Evolutionary conservation across 2,797 vertebrate genomes (phyloP), one percentile per base, ranked within the genome.

Genomic region (Pampus argenteus): DNA sequence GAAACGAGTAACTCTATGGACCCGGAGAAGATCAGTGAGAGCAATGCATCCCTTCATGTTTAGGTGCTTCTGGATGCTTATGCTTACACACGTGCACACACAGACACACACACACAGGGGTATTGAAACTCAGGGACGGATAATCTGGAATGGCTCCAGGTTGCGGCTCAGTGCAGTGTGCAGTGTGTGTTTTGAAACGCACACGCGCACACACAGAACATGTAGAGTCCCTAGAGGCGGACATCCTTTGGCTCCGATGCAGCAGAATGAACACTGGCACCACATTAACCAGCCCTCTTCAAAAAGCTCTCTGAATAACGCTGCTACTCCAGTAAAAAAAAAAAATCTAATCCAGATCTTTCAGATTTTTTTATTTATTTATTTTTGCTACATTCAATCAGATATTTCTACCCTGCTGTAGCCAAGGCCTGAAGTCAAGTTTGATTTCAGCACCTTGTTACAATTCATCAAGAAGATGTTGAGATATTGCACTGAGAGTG

Each of bases 221-320:
- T 42, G 44, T 18, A 38, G 23, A 69, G 55, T 71, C 72, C 75
- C 79, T 52, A 54, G 68, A 73, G 76, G 60, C 71, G 72, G 61
- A 82, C 71, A 65, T 81, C 72, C 76, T 68, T 55, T 78, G 75
- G 74, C 76, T 80, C 22, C 76, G 70, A 64, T 75, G 73, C 75
- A 76, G 81, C 74, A 81, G 74, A 84, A 86, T 79, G 64, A 85
- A 72, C 82, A 81, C 71, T 77, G 85, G 79, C 58, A 57, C 76
- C 82, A 86, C 79, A 88, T 89, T 84, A 89, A 82, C 82, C 80
- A 69, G 51, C 59, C 72, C 71, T 82, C 74, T 78, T 86, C 79
- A 82, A 69, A 84, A 85, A 76, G 78, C 80, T 73, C 58, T 86
- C 56, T 79, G 76, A 72, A 83, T 79, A 82, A 86, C 78, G 61